Evolutionary conservation across 2,888 invertebrate species (phyloP).

Genomic region (Eumacrocentrus americanus): DNA sequence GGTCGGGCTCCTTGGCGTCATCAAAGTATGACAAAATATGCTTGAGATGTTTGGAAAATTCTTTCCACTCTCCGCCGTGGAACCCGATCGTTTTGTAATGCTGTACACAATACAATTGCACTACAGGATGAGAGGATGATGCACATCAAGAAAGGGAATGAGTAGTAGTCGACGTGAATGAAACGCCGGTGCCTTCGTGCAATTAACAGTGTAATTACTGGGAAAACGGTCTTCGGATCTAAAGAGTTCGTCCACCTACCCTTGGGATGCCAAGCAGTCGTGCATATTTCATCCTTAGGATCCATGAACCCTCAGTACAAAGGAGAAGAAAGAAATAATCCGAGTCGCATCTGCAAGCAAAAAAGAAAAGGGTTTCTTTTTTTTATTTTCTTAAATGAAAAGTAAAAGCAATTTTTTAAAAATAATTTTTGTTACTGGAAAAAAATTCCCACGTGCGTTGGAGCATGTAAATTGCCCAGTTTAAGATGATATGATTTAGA

Average conservation of each 20-base stretch:
- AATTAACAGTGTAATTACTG: constrained; percentile 55
- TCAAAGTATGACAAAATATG: no score
- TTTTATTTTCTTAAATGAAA: constrained; percentile 5
- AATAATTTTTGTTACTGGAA: not conserved
- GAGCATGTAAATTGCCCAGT: no score
- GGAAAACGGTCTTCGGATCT: constrained; percentile 36
- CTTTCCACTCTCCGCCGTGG: no score
- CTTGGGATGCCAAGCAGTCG: constrained; percentile 28
- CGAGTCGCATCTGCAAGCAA: constrained; percentile 34
- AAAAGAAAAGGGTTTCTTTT: not conserved
- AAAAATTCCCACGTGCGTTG: constrained; percentile 23
- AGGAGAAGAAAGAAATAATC: constrained; percentile 47
- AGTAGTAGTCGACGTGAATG: constrained; percentile 16
- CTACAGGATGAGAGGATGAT: not conserved
- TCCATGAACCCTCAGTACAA: constrained; percentile 39
- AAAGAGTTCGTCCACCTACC: constrained; percentile 33
- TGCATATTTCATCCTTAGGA: constrained; percentile 56
- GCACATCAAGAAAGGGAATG: constrained; percentile 1
- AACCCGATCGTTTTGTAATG: no score
- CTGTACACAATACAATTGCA: no score
- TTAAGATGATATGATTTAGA: no score
- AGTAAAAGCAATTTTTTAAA: not conserved
- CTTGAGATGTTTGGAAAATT: no score
- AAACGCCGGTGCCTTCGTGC: constrained; percentile 34
- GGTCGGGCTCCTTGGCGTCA: no score